phyloP scores from a whole-genome alignment of 2,888 invertebrate species.

The Empis livida region DNA sequence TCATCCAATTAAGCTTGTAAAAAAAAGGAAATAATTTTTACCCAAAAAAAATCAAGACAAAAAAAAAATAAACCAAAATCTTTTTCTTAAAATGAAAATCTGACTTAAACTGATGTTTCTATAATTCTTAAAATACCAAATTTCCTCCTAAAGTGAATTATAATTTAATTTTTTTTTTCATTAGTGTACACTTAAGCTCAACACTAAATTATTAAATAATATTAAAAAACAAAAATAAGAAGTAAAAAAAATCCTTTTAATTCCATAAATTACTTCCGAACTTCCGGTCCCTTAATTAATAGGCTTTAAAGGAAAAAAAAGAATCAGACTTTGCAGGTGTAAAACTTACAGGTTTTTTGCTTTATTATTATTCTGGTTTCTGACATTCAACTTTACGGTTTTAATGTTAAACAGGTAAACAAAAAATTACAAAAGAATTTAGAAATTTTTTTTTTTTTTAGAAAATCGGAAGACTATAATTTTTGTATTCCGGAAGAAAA shows the following conservation, averaged over 20 bases:
- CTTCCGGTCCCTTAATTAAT: neutral
- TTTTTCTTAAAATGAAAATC: too few relatives aligned
- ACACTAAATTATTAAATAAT: neutral
- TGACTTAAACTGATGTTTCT: neutral
- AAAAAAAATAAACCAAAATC: too few relatives aligned
- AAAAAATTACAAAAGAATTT: too few relatives aligned
- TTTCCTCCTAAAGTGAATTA: neutral
- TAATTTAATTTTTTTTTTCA: neutral
- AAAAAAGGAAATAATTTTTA: too few relatives aligned
- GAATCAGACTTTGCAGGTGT: neutral
- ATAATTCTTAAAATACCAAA: too few relatives aligned
- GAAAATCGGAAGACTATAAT: neutral
- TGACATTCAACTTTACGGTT: neutral
- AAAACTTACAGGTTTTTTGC: neutral
- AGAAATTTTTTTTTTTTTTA: too few relatives aligned
- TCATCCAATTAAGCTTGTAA: too few relatives aligned
- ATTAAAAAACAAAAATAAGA: too few relatives aligned
- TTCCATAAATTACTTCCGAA: neutral
- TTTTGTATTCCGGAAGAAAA: slow-evolving; percentile 1
- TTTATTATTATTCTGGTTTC: neutral
- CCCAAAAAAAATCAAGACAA: too few relatives aligned
- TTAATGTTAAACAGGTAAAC: too few relatives aligned
- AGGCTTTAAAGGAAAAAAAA: neutral
- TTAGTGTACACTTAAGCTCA: neutral
- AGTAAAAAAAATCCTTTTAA: neutral